Conservation (phyloP, 1,140 invertebrate species). For the Phymastichus coffea region DNA sequence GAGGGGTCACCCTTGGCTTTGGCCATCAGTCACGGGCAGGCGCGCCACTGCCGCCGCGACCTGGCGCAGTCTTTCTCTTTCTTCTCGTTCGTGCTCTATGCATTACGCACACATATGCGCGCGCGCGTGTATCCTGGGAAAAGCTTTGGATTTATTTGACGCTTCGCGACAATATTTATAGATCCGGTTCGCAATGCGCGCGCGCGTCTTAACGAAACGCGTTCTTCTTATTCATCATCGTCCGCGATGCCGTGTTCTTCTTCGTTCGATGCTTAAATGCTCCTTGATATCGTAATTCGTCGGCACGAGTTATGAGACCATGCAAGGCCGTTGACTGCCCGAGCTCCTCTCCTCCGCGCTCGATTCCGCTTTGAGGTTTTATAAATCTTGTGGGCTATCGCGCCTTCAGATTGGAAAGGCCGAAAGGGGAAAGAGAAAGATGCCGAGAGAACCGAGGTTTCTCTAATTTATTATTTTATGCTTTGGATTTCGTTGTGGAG, state of each 20-base stretch:
- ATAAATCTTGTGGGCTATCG: conserved; percentile 11
- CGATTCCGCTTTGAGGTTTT: not conserved
- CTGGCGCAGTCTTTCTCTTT: too few species aligned
- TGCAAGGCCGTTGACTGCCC: too few species aligned
- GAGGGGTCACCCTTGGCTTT: conserved; percentile 51
- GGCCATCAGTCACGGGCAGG: conserved; percentile 46
- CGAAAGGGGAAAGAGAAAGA: too few species aligned
- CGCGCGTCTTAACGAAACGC: conserved; percentile 15
- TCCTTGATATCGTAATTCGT: conserved; percentile 24
- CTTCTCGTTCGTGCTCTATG: not conserved
- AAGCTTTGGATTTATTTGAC: conserved; percentile 56
- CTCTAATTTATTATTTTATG: conserved; percentile 13
- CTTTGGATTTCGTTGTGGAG: conserved; percentile 10
- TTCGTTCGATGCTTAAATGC: conserved; percentile 17
- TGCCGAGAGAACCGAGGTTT: conserved; percentile 1
- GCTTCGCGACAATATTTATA: conserved; percentile 56
- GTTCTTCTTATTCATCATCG: not conserved
- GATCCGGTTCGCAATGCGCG: conserved; percentile 45
- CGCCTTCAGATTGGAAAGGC: conserved; percentile 15
- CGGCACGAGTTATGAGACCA: conserved; percentile 4
- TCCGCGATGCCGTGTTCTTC: too few species aligned
- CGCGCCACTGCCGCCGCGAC: not conserved
- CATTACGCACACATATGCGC: not conserved
- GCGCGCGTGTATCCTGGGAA: conserved; percentile 47
- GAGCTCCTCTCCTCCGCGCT: not conserved